Evolutionary conservation across 2,888 invertebrate genomes (phyloP).

Genomic region (Erannis defoliaria): DNA sequence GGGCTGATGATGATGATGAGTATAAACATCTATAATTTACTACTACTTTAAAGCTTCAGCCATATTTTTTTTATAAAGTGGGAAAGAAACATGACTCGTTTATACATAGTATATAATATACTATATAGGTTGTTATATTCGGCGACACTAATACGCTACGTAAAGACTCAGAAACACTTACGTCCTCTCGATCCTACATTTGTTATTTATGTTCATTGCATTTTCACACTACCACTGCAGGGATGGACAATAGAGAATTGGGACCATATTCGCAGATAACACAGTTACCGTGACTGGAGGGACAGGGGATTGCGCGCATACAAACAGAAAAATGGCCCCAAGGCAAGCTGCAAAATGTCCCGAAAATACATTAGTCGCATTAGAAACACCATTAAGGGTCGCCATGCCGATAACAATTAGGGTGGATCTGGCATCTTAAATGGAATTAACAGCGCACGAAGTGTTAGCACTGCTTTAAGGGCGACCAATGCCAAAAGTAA

Average conservation of each 20-base stretch:
- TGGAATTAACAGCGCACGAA: conserved; percentile 79
- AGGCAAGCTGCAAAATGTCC: conserved; percentile 86
- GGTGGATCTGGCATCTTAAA: conserved; percentile 81
- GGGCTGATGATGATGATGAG: no score
- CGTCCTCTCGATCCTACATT: conserved; percentile 62
- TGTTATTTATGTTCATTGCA: conserved; percentile 81
- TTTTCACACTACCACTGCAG: conserved; percentile 64
- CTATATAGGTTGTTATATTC: no score
- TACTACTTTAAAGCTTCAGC: no score
- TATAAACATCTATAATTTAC: no score
- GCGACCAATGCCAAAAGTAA: no score
- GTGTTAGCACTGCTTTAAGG: conserved; percentile 78
- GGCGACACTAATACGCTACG: neutral
- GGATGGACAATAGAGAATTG: conserved; percentile 81
- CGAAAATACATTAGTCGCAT: conserved; percentile 85
- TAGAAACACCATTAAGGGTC: conserved; percentile 84
- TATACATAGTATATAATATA: no score
- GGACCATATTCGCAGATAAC: conserved; percentile 85
- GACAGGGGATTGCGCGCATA: conserved; percentile 71
- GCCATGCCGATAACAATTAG: conserved; percentile 83
- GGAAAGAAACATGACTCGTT: no score
- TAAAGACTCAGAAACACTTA: conserved; percentile 43
- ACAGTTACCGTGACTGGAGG: conserved; percentile 77
- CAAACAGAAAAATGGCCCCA: conserved; percentile 83
- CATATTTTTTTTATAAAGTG: no score